Conservation (phyloP, 1,140 invertebrate species). For the Berghia stephanieae region DNA sequence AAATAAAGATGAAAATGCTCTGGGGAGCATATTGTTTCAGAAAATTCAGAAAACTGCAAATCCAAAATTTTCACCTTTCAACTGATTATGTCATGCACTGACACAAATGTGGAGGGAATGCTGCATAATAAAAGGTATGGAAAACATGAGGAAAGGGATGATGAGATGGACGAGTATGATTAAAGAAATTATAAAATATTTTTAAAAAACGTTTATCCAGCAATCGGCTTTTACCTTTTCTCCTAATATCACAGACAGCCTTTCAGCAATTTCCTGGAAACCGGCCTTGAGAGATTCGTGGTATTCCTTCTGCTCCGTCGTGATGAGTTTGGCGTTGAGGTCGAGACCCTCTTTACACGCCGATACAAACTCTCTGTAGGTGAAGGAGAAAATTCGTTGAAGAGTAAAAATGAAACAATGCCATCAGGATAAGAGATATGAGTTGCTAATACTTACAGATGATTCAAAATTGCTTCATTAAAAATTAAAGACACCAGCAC, state of each 20-base stretch:
- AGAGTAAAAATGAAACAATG: not conserved
- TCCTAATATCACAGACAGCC: constrained; percentile 69
- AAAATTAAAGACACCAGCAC: too few relatives aligned
- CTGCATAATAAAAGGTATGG: too few relatives aligned
- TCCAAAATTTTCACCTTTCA: too few relatives aligned
- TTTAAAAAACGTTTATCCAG: not conserved
- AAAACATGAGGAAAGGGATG: not conserved
- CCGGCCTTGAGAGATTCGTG: constrained; percentile 85
- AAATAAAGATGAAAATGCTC: too few relatives aligned
- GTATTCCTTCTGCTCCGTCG: constrained; percentile 86
- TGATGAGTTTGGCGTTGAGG: constrained; percentile 85
- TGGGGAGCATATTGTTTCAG: too few relatives aligned
- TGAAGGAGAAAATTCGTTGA: constrained; percentile 35
- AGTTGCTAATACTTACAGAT: too few relatives aligned
- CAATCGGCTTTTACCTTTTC: constrained; percentile 55
- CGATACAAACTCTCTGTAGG: constrained; percentile 84
- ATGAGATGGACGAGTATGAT: not conserved
- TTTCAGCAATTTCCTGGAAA: constrained; percentile 84
- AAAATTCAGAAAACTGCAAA: too few relatives aligned
- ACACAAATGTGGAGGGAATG: too few relatives aligned
- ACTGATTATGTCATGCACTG: too few relatives aligned
- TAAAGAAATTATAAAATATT: not conserved
- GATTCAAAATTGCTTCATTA: too few relatives aligned
- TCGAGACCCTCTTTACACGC: constrained; percentile 87
- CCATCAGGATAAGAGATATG: too few relatives aligned